Evolutionary conservation across 2,113 vertebrate genomes (phyloP).

Genomic region (Lichenostomus cassidix): DNA sequence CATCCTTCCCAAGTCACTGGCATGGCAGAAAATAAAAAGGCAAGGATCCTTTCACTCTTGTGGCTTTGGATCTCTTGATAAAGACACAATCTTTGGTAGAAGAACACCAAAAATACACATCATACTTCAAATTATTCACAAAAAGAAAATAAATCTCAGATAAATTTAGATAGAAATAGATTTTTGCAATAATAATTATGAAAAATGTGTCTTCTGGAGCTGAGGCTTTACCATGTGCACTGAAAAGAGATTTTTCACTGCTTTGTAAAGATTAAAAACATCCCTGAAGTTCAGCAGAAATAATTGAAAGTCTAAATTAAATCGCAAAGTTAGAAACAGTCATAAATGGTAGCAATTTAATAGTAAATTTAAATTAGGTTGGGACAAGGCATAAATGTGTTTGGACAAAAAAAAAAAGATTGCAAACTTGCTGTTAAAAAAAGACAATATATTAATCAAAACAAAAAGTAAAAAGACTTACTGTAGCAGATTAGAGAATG

Average conservation of each 20-base stretch:
- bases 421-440: neutral
- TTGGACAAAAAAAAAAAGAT: neutral
- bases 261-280: neutral
- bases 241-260: neutral
- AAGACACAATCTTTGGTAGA: neutral
- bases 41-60: neutral
- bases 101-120: neutral
- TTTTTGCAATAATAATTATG: neutral
- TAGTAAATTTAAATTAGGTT: conserved; percentile 26
- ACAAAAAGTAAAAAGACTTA: neutral
- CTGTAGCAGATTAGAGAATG: neutral
- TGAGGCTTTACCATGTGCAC: neutral
- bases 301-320: neutral
- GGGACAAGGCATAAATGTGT: neutral
- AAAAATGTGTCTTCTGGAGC: neutral
- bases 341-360: neutral
- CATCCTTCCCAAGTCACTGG: neutral
- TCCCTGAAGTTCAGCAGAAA: neutral
- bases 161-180: neutral
- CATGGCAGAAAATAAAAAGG: neutral
- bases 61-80: neutral
- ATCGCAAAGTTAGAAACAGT: neutral
- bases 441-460: neutral
- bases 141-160: neutral
- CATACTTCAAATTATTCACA: neutral